Base-by-base conservation (phyloP, 2,113 vertebrate genomes). In the Glaucidium brasilianum region DNA sequence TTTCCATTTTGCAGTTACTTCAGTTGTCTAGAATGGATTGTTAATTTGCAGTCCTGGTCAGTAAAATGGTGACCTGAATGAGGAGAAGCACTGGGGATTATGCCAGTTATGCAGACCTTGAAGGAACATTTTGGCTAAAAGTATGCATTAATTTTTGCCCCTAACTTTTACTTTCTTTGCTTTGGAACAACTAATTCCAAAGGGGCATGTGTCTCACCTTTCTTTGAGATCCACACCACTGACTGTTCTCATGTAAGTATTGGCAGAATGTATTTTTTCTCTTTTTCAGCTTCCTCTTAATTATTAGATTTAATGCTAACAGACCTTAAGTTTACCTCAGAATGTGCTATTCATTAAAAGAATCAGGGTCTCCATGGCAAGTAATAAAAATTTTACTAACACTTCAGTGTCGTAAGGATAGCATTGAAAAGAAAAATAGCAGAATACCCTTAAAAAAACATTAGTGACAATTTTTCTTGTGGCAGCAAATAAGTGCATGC, bases 291-390 rank as follows among this genome's bases (percentile, higher is more conserved):
- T 93, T 83, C 58, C 49, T 74, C 55, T 84, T 75, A 45, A 75
- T 84, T 84, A 81, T 75, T 85, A 80, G 50, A 82, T 64, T 63
- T 91, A 92, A 92, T 62, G 21, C 34, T 64, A 92, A 19, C 7
- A 90, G 68, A 73, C 19, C 35, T 34, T 50, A 85, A 83, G 25
- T 79, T 95, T 83, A 80, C 69, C 34, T 64, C 39, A 77, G 76
- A 91, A 95, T 50, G 14, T 53, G 41, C 49, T 94, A 82, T 56
- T 88, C 16, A 68, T 88, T 85, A 82, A 64, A 74, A 88, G 53
- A 73, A 58, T 62, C 49, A 37, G 29, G 66, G 39, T 41, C 62
- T 82, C 32, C 56, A 69, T 1, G 2, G 21, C 41, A 95, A 39
- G 66, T 34, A 77, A 55, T 67, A 82, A 56, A 62, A 77, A 30